Evolutionary conservation across 2,888 invertebrate species (phyloP).

Genomic region (Trachelus tabidus): DNA sequence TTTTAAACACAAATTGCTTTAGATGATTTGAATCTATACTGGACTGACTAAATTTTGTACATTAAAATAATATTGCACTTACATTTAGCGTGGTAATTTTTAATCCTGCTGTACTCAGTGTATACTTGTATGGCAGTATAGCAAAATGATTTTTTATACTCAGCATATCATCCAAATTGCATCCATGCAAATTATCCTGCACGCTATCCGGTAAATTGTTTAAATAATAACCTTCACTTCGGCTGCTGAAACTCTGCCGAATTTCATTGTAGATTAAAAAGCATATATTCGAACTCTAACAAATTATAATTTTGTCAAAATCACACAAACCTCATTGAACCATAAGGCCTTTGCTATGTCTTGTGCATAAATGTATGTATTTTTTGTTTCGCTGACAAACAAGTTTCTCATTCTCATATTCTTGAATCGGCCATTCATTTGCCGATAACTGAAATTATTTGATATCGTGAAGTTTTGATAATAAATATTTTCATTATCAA

Average conservation of each 20-base stretch:
- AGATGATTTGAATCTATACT: not conserved
- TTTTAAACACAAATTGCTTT: not conserved
- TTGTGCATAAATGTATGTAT: constrained; percentile 36
- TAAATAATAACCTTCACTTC: constrained; percentile 39
- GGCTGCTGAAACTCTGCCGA: constrained; percentile 35
- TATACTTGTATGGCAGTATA: constrained; percentile 44
- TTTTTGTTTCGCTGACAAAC: constrained; percentile 27
- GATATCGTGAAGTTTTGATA: not conserved
- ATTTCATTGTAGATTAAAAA: constrained; percentile 3
- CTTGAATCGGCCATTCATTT: constrained; percentile 30
- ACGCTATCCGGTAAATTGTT: constrained; percentile 33
- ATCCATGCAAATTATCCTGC: constrained; percentile 31
- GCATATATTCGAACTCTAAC: not conserved
- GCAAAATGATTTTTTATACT: constrained; percentile 52
- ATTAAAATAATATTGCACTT: not conserved
- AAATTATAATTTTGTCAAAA: not conserved
- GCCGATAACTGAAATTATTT: constrained; percentile 36
- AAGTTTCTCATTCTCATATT: constrained; percentile 20
- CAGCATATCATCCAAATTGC: constrained; percentile 38
- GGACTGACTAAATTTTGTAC: not conserved
- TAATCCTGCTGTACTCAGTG: constrained; percentile 38
- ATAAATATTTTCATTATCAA: not conserved
- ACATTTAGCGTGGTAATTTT: constrained; percentile 41
- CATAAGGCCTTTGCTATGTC: constrained; percentile 50
- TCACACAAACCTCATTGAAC: constrained; percentile 34